These are phyloP conservation scores for Chelmon rostratus DNA, from an alignment of 2,797 vertebrate species.

Conservation along the genomic window DNA sequence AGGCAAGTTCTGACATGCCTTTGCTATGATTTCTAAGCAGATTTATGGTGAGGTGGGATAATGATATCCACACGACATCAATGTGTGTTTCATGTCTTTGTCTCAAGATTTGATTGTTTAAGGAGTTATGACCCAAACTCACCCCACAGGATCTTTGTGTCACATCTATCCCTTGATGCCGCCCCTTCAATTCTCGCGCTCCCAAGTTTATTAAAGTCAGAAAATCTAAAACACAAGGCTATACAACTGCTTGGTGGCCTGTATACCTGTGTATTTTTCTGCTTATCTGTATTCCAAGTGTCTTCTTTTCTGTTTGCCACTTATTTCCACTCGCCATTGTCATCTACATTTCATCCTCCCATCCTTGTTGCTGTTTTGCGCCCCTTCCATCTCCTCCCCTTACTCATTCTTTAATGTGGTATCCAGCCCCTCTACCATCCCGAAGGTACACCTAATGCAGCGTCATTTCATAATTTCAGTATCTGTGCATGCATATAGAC, in stretches of 20 bases:
- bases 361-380: background rate
- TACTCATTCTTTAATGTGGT: constrained; percentile 13
- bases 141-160: background rate
- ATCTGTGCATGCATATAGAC: background rate
- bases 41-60: background rate
- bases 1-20: background rate
- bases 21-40: background rate
- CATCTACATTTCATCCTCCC: constrained; percentile 24
- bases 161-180: no score
- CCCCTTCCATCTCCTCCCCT: background rate
- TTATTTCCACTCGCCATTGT: no score
- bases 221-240: background rate
- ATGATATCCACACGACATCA: background rate
- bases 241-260: constrained; percentile 9
- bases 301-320: background rate
- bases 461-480: background rate
- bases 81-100: background rate
- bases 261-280: background rate
- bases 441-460: constrained; percentile 5
- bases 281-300: background rate
- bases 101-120: background rate
- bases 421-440: constrained; percentile 27
- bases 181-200: background rate
- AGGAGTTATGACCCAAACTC: background rate
- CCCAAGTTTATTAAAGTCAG: background rate